Conservation (phyloP, 2,113 vertebrate genomes). For the Callithrix jacchus region DNA sequence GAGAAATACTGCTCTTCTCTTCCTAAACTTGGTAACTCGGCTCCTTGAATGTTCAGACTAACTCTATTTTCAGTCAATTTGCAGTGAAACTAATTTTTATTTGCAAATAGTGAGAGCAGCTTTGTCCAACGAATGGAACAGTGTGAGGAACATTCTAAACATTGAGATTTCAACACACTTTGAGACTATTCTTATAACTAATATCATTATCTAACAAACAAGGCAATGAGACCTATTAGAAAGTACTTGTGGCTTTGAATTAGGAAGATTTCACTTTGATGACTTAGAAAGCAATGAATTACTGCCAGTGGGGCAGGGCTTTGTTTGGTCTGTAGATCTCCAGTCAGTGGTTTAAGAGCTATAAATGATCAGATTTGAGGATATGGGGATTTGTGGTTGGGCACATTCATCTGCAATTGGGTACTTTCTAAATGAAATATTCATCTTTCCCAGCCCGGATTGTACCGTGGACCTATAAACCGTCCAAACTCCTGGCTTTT, state of each 20-base stretch:
- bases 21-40: neutral
- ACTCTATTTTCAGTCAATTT: constrained; percentile 7
- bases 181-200: constrained; percentile 11
- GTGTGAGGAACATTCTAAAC: neutral
- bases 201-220: neutral
- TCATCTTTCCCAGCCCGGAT: neutral
- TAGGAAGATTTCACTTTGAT: constrained; percentile 35
- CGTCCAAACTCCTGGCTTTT: neutral
- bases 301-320: neutral
- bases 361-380: neutral
- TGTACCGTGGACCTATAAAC: neutral
- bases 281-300: constrained; percentile 10
- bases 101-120: neutral
- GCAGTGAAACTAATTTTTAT: constrained; percentile 1
- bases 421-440: neutral
- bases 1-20: neutral
- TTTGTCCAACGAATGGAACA: neutral
- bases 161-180: constrained; percentile 23
- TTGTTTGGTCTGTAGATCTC: neutral
- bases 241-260: neutral
- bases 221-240: neutral
- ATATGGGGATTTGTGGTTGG: neutral
- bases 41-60: neutral
- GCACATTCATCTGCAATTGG: neutral
- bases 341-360: constrained; percentile 6